phyloP scores from a whole-genome alignment of 1,140 invertebrate species.

The Apis dorsata region DNA sequence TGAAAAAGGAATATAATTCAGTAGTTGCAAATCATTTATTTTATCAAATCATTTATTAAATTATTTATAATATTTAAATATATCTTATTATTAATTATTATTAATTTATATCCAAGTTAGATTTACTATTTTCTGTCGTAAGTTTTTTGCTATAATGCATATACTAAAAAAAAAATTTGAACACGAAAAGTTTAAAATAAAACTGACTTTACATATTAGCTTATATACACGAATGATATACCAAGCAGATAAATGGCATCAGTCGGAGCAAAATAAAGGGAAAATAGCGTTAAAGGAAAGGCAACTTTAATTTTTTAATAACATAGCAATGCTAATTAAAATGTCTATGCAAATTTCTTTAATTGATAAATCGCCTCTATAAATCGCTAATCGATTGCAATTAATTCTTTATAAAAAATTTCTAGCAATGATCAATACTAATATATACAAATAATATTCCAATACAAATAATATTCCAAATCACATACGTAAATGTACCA shows the following conservation, averaged over 20 bases:
- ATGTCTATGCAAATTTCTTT: constrained; percentile 62
- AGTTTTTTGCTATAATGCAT: too few species aligned
- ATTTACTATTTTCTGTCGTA: neutral
- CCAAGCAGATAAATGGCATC: neutral
- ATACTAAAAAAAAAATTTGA: too few species aligned
- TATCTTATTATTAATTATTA: neutral
- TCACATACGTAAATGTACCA: constrained; percentile 24
- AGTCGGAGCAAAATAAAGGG: neutral
- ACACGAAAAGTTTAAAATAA: neutral
- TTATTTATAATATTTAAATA: too few species aligned
- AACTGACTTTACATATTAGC: too few species aligned
- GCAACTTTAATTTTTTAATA: constrained; percentile 11
- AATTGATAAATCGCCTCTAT: constrained; percentile 61
- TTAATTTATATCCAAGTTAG: neutral
- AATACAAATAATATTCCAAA: too few species aligned
- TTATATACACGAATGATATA: neutral
- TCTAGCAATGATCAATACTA: constrained; percentile 12
- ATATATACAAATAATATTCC: too few species aligned
- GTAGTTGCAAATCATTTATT: neutral
- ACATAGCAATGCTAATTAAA: constrained; percentile 65
- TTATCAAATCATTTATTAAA: neutral
- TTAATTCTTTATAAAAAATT: constrained; percentile 67
- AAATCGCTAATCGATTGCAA: constrained; percentile 54
- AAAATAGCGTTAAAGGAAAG: constrained; percentile 12
- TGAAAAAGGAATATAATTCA: too few species aligned